Evolutionary conservation across 2,797 vertebrate species (phyloP).

Genomic region (Neosilurus mollespiculum): DNA sequence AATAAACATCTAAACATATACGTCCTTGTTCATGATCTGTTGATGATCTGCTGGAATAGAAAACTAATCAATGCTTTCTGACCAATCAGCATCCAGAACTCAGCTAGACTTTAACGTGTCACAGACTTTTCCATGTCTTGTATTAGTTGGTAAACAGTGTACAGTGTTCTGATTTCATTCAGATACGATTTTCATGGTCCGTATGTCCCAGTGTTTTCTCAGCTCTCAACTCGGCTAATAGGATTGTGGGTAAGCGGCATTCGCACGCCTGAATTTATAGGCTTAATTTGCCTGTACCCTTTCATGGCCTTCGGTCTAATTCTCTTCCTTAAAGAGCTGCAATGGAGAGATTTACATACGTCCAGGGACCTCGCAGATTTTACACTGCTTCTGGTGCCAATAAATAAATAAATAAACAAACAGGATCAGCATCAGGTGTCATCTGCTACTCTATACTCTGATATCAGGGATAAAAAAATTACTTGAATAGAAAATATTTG

Average conservation of each 20-base stretch:
- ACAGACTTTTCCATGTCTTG: neutral
- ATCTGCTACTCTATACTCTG: too few species aligned
- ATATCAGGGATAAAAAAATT: neutral
- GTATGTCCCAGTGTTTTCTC: neutral
- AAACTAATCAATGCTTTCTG: neutral
- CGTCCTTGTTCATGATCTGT: neutral
- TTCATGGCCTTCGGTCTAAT: slow-evolving; percentile 27
- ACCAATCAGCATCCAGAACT: neutral
- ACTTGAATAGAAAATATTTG: neutral
- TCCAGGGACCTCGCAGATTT: neutral
- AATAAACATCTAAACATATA: neutral
- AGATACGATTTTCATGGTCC: neutral
- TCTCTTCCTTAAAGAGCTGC: slow-evolving; percentile 40
- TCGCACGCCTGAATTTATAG: slow-evolving; percentile 47
- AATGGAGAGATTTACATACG: neutral
- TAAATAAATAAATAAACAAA: too few species aligned
- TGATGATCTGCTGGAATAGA: neutral
- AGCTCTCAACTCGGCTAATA: slow-evolving; percentile 45
- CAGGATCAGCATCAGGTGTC: neutral
- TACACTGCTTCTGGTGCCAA: neutral
- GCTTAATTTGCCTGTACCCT: slow-evolving; percentile 42
- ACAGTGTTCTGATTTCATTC: neutral
- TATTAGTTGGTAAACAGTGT: neutral
- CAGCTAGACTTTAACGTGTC: neutral
- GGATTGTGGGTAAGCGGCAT: slow-evolving; percentile 54